phyloP scores from a whole-genome alignment of 2,113 vertebrate genomes.

The Rhea pennata region DNA sequence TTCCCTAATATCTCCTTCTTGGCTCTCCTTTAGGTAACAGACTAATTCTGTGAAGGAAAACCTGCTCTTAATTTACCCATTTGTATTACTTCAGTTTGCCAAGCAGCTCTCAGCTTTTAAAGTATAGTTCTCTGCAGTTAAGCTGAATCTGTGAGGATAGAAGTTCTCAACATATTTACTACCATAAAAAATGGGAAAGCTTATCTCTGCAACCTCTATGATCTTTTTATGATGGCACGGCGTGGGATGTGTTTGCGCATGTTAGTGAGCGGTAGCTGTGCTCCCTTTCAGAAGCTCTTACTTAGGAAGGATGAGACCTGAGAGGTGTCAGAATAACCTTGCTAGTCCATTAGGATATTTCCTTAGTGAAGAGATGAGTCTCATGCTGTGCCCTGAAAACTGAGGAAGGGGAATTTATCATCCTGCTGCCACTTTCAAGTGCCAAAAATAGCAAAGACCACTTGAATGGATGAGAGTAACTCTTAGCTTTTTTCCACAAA shows the following conservation, averaged over 20 bases:
- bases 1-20: background rate
- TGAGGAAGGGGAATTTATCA: background rate
- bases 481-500: background rate
- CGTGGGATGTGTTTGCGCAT: too few species aligned
- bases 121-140: background rate
- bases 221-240: background rate
- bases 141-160: background rate
- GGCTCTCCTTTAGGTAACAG: background rate
- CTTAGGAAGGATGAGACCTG: background rate
- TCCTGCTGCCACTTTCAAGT: background rate
- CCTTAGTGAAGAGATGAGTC: background rate
- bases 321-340: background rate
- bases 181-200: background rate
- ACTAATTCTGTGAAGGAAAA: background rate
- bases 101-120: background rate
- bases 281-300: background rate
- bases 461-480: background rate
- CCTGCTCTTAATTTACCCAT: background rate
- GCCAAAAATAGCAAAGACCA: background rate
- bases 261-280: background rate
- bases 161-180: background rate
- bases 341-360: background rate
- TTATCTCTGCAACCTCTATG: accelerated
- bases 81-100: background rate
- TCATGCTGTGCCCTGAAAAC: background rate